Percentiles rank a stretch among this genome's conserved stretches.
Evolutionary conservation across 2,113 vertebrate genomes (phyloP).

Genomic region (Bubalus kerabau): DNA sequence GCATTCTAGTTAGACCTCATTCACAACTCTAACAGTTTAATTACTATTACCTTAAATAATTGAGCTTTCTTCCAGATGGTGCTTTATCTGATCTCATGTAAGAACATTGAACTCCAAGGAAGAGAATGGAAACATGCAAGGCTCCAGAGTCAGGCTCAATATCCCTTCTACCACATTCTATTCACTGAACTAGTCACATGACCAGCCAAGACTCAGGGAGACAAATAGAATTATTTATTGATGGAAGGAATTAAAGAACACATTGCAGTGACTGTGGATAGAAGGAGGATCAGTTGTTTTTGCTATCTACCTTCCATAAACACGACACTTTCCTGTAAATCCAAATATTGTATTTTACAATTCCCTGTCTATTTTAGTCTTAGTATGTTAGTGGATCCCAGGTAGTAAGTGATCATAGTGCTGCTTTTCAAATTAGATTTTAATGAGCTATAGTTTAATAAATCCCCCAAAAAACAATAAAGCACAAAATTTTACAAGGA

Average conservation of each 20-base stretch:
- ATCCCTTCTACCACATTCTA: neutral
- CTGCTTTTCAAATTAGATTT: too few species aligned
- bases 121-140: neutral
- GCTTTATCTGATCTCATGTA: neutral
- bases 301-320: neutral
- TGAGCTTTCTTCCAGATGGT: neutral
- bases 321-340: neutral
- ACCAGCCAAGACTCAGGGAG: neutral
- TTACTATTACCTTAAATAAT: neutral
- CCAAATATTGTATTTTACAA: neutral
- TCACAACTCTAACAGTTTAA: neutral
- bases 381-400: too few species aligned
- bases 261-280: neutral
- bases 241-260: neutral
- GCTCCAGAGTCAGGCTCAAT: neutral
- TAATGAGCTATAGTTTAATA: too few species aligned
- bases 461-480: too few species aligned
- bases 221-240: neutral
- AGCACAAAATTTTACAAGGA: too few species aligned
- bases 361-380: neutral
- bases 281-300: neutral
- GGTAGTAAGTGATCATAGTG: too few species aligned
- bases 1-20: neutral
- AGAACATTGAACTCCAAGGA: neutral
- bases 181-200: neutral